phyloP scores from a whole-genome alignment of 2,113 vertebrate genomes.

The Macquaria ambigua region DNA sequence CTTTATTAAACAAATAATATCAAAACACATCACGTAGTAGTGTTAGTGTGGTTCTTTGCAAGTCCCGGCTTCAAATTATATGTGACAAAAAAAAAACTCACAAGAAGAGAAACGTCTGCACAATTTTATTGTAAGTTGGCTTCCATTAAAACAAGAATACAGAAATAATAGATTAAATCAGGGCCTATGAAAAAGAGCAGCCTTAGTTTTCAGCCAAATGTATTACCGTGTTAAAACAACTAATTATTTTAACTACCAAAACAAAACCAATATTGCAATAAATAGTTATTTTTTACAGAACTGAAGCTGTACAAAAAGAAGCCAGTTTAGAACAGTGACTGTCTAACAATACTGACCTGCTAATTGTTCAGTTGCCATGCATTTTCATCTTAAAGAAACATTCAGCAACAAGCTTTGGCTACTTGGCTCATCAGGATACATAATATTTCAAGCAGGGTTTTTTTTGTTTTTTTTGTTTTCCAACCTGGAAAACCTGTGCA shows the following conservation, averaged over 20 bases:
- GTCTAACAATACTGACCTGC: constrained; percentile 39
- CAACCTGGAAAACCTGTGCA: constrained; percentile 73
- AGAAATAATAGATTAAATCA: constrained; percentile 19
- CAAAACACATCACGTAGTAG: too few relatives aligned
- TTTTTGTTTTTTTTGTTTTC: constrained; percentile 30
- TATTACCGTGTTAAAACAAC: constrained; percentile 7
- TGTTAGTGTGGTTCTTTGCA: neutral
- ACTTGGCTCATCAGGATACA: constrained; percentile 59
- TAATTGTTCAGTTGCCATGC: constrained; percentile 65
- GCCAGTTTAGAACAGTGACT: constrained; percentile 35
- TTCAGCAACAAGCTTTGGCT: constrained; percentile 55
- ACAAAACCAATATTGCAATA: constrained; percentile 48
- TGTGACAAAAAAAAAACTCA: constrained; percentile 19
- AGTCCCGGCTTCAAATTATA: neutral
- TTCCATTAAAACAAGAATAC: constrained; percentile 30
- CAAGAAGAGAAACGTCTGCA: constrained; percentile 32
- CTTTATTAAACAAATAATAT: neutral
- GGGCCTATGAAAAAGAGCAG: constrained; percentile 16
- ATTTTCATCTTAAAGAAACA: constrained; percentile 66
- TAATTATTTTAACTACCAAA: constrained; percentile 3
- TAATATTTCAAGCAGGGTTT: constrained; percentile 48
- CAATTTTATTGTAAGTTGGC: constrained; percentile 32
- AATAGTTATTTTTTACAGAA: constrained; percentile 46
- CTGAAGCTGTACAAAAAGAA: constrained; percentile 59
- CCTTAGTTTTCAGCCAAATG: constrained; percentile 15